Conservation (phyloP, 92 coral and sea anemone genomes). For the Bergia puertoricense region DNA sequence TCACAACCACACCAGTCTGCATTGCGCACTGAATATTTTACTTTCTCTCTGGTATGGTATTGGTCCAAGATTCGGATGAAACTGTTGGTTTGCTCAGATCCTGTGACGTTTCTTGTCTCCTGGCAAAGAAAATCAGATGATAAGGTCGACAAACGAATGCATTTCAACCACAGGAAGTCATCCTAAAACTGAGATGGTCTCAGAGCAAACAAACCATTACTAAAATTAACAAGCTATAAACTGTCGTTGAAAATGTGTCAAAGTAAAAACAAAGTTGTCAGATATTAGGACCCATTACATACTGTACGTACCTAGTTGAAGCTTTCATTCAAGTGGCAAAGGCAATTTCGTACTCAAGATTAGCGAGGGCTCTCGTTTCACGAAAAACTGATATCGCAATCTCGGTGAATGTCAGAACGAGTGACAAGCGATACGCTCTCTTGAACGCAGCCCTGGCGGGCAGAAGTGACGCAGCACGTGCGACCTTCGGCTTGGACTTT, state of each 20-base stretch:
- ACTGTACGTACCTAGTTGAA: background rate
- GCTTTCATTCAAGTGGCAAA: background rate
- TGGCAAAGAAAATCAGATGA: background rate
- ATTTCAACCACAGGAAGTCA: background rate
- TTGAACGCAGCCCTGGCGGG: background rate
- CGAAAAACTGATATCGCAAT: background rate
- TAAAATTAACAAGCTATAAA: background rate
- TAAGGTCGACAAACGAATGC: background rate
- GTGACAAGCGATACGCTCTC: background rate
- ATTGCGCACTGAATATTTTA: background rate
- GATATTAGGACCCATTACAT: too few relatives aligned
- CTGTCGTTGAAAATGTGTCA: background rate
- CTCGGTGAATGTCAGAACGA: background rate
- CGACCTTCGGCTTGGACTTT: background rate
- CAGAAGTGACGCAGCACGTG: background rate
- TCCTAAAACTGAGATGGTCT: background rate
- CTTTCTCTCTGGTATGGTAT: background rate
- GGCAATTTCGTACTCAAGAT: background rate
- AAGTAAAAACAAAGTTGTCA: background rate
- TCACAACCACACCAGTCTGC: background rate
- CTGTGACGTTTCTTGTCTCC: background rate
- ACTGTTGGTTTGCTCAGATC: background rate
- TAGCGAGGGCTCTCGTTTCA: background rate
- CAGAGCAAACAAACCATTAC: slow-evolving; percentile 5
- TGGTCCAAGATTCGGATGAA: background rate